These are phyloP conservation scores for Fukomys damarensis DNA, from an alignment of 2,113 vertebrate species.

Conservation along the genomic window DNA sequence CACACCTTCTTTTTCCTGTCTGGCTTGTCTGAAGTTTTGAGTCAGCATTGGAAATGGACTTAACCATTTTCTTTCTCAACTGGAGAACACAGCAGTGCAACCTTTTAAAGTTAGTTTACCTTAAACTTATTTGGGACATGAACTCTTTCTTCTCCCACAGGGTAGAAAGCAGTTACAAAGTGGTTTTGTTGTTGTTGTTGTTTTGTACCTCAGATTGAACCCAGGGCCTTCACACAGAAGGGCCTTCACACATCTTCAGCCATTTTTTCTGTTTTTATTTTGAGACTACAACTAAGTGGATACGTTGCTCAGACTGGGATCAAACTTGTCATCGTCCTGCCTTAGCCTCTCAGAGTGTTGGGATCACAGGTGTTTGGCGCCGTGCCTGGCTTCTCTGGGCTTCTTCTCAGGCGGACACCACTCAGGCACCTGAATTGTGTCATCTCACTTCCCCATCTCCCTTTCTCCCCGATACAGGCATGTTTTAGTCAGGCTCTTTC, in stretches of 20 bases:
- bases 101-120: neutral
- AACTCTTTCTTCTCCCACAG: neutral
- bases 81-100: neutral
- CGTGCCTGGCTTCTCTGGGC: neutral
- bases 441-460: neutral
- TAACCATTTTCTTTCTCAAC: neutral
- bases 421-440: neutral
- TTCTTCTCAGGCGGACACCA: neutral
- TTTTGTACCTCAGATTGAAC: neutral
- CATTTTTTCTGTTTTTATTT: neutral
- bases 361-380: neutral
- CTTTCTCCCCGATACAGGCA: neutral
- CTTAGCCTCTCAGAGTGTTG: neutral
- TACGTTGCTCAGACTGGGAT: neutral
- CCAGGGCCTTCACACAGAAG: neutral
- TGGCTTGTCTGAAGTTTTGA: neutral
- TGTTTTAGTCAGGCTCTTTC: neutral
- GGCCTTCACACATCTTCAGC: too few relatives aligned
- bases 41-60: neutral
- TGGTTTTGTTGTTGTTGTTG: neutral
- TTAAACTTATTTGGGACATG: neutral
- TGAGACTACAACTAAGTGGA: neutral
- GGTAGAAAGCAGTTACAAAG: neutral
- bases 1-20: neutral
- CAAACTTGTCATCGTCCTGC: neutral